Evolutionary conservation across 2,113 vertebrate genomes (phyloP), one percentile per base, ranked within the genome.

Genomic region (Muscicapa adusta): DNA sequence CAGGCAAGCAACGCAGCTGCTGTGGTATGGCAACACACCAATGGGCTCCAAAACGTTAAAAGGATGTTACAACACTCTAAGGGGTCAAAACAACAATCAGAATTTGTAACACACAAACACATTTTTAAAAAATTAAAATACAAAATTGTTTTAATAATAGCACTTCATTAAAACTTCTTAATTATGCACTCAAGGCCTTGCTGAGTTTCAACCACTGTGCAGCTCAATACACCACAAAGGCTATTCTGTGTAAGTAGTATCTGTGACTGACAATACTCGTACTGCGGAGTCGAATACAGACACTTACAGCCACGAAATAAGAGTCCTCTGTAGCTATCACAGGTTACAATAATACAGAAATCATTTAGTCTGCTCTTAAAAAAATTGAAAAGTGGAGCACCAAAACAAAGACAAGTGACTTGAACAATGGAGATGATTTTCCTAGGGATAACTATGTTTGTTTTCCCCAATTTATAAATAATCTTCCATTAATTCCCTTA

Each of bases 11-110:
- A 67, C 7, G 36, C 24, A 25, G 42, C 66, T 63, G 50, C 50
- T 16, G 9, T 17, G 5, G 10, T 6, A 13, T 1, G 0, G 50
- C 3, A 4, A 54, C 71, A 50, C 42, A 8, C 19, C 31, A n/a
- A 47, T 0, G 2, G n/a, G 75, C 63, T 79, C 82, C 19, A 36
- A 48, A 8, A 6, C 0, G 3, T 38, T 48, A 22, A 15, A 31
- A 48, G 76, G 34, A 57, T 1, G 31, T 48, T n/a, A 74, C 48
- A 38, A 25, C 47, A 58, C 20, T 5, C 50, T 19, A 4, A 56
- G 57, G 33, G 40, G n/a, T 70, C 70, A 56, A 77, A 71, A 43
- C 22, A 63, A 56, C 65, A 54, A 18, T 28, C 9, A 66, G 33
- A 50, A 58, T 26, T 25, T 57, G 42, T 10, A 91, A 71, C 29